Conservation (phyloP, 2,888 invertebrate species). For the Nasonovia ribisnigri region DNA sequence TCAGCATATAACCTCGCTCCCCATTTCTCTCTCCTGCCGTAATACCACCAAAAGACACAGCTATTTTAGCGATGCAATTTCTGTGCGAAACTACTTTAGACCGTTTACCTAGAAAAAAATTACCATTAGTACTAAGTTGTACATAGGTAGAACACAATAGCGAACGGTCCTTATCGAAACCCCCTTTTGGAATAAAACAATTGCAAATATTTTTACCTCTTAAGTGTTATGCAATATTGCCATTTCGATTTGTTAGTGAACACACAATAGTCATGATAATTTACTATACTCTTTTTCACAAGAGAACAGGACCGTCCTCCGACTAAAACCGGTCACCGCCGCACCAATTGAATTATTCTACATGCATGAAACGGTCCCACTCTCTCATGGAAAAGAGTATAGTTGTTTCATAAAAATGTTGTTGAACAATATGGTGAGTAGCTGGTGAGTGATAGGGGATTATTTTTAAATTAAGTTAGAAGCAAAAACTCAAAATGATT, state of each 20-base stretch:
- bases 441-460: not conserved
- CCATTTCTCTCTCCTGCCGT: slow-evolving; percentile 95
- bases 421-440: too few relatives aligned
- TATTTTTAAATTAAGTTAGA: not conserved
- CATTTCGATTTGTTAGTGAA: not conserved
- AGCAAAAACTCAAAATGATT: not conserved
- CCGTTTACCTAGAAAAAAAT: slow-evolving; percentile 24
- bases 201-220: not conserved
- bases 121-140: not conserved
- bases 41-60: slow-evolving; percentile 82
- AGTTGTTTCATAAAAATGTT: too few relatives aligned
- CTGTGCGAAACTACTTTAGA: slow-evolving; percentile 45
- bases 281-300: too few relatives aligned
- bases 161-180: too few relatives aligned
- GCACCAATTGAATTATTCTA: too few relatives aligned
- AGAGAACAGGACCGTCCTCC: too few relatives aligned
- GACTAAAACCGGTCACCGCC: too few relatives aligned
- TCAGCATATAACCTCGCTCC: slow-evolving; percentile 93
- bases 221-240: not conserved
- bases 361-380: too few relatives aligned
- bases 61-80: slow-evolving; percentile 81
- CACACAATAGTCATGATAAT: not conserved
- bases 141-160: not conserved
- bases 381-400: too few relatives aligned
- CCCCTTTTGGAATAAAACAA: not conserved